Conservation (phyloP, 2,888 invertebrate species). For the Griposia aprilina region DNA sequence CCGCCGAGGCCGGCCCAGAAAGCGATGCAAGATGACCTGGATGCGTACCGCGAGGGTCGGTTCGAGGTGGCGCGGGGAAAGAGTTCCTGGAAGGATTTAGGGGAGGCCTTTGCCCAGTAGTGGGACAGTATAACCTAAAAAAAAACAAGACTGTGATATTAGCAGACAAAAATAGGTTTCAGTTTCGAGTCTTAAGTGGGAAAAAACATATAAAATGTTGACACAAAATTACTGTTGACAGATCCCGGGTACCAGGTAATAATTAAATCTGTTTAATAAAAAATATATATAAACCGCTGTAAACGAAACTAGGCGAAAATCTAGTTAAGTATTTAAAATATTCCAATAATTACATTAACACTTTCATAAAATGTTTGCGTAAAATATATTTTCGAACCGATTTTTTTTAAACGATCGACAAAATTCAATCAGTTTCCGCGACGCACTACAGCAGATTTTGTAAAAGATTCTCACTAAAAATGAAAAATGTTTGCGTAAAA, state of each 20-base stretch:
- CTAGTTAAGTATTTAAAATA: not conserved
- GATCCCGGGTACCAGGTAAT: not conserved
- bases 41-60: no score
- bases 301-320: not conserved
- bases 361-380: constrained; percentile 1
- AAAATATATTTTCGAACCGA: not conserved
- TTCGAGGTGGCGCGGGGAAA: no score
- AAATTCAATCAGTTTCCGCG: constrained; percentile 18
- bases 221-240: not conserved
- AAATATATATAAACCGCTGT: no score
- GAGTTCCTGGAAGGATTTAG: no score
- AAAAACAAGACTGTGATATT: not conserved
- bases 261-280: no score
- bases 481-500: constrained; percentile 12
- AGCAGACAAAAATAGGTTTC: not conserved
- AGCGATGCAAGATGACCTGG: no score
- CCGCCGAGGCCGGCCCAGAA: no score
- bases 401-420: not conserved
- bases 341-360: not conserved
- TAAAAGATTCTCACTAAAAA: constrained; percentile 14
- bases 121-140: no score
- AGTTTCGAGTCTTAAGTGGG: not conserved
- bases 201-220: not conserved
- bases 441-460: not conserved
- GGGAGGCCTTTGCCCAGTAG: no score